Evolutionary conservation across 2,797 vertebrate genomes (phyloP).

Genomic region (Masticophis lateralis): DNA sequence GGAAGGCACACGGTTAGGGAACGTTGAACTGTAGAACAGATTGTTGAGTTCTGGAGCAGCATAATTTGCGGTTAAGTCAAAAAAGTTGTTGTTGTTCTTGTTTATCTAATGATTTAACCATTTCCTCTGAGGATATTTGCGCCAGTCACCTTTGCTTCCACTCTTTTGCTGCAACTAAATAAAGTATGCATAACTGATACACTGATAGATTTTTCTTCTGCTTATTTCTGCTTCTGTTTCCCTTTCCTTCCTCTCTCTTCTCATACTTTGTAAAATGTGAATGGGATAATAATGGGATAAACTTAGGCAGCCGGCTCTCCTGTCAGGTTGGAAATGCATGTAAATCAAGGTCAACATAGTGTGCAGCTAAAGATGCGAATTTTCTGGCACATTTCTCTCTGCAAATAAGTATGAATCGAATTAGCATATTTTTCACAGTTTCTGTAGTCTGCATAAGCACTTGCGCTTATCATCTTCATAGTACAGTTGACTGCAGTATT

Average conservation of each 20-base stretch:
- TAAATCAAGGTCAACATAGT: neutral
- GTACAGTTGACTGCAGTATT: neutral
- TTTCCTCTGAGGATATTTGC: neutral
- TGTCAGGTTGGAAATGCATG: neutral
- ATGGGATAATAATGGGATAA: neutral
- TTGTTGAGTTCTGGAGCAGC: neutral
- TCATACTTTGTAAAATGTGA: neutral
- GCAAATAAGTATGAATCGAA: neutral
- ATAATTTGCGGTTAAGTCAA: no score
- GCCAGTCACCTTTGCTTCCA: neutral
- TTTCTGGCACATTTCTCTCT: neutral
- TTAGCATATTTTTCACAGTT: neutral
- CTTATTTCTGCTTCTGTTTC: neutral
- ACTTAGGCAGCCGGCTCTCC: neutral
- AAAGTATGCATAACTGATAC: neutral
- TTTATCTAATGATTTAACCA: neutral
- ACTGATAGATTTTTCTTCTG: neutral
- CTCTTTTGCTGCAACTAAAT: neutral
- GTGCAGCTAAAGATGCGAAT: neutral
- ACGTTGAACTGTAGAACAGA: neutral
- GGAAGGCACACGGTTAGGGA: neutral
- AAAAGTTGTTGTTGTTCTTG: neutral
- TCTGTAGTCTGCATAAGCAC: neutral
- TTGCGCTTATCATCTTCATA: neutral
- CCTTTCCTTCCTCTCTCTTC: neutral